Conservation (phyloP, 2,888 invertebrate species). For the Myopa tessellatipennis region DNA sequence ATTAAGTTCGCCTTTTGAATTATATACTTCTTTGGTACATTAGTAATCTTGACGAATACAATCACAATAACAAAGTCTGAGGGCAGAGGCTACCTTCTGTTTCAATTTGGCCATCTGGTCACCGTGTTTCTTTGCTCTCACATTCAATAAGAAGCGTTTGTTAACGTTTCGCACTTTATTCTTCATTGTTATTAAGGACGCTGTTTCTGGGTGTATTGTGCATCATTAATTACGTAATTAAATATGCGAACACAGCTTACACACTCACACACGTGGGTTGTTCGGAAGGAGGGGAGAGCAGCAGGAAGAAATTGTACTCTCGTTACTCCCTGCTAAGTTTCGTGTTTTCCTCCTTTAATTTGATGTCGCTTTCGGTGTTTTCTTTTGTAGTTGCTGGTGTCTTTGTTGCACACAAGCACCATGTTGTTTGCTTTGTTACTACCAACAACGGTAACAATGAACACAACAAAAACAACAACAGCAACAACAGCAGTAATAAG, state of each 20-base stretch:
- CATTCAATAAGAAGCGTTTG: too few species aligned
- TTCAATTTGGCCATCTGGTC: too few species aligned
- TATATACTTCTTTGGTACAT: too few species aligned
- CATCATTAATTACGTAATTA: slow-evolving; percentile 9
- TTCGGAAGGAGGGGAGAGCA: neutral
- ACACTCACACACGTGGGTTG: neutral
- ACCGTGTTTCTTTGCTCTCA: too few species aligned
- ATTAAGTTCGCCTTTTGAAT: too few species aligned
- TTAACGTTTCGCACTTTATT: neutral
- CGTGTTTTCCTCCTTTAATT: neutral
- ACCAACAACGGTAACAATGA: neutral
- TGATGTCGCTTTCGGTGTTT: neutral
- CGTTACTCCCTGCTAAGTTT: neutral
- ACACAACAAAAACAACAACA: neutral
- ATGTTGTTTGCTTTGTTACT: neutral
- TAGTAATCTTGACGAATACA: too few species aligned
- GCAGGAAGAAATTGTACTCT: neutral
- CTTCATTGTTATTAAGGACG: neutral
- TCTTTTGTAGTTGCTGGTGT: neutral
- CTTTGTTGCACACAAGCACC: neutral
- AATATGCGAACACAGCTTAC: neutral
- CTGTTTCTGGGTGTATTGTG: neutral
- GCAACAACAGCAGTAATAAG: slow-evolving; percentile 1
- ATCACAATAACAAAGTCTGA: too few species aligned
- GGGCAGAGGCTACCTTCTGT: too few species aligned